Percentiles rank a stretch among this genome's conserved stretches.
Evolutionary conservation across 2,797 vertebrate species (phyloP).

Genomic region (Atherinosoma microstoma): DNA sequence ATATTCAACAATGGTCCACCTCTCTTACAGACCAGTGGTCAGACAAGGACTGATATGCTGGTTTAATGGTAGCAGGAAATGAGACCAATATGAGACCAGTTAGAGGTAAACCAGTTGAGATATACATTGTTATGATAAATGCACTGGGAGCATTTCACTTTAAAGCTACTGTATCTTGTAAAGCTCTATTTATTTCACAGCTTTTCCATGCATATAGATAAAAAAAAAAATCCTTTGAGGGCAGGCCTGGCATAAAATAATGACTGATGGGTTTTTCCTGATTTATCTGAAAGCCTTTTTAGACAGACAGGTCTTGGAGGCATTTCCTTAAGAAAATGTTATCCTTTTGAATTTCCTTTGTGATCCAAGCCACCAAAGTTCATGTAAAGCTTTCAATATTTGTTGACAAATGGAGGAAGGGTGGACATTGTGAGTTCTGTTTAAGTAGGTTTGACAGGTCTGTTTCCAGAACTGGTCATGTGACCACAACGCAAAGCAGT

Average conservation of each 20-base stretch:
- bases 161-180: not conserved
- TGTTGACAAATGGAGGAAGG: no score
- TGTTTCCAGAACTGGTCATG: conserved; percentile 36
- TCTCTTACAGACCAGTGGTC: not conserved
- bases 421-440: conserved; percentile 4
- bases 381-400: not conserved
- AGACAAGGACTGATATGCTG: not conserved
- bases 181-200: not conserved
- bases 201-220: not conserved
- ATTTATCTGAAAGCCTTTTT: not conserved
- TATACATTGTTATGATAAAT: not conserved
- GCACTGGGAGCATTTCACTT: not conserved
- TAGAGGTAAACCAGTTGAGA: not conserved
- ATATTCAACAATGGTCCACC: not conserved
- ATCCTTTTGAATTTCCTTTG: not conserved
- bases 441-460: conserved; percentile 5
- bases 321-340: conserved; percentile 4
- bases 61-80: not conserved
- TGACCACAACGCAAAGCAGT: conserved; percentile 48
- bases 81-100: not conserved
- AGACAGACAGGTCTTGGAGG: not conserved
- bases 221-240: not conserved
- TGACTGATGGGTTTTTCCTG: not conserved
- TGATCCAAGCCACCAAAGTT: not conserved
- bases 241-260: not conserved